These are phyloP conservation scores for Platalea minor DNA, from an alignment of 2,797 vertebrate genomes.

Conservation along the genomic window DNA sequence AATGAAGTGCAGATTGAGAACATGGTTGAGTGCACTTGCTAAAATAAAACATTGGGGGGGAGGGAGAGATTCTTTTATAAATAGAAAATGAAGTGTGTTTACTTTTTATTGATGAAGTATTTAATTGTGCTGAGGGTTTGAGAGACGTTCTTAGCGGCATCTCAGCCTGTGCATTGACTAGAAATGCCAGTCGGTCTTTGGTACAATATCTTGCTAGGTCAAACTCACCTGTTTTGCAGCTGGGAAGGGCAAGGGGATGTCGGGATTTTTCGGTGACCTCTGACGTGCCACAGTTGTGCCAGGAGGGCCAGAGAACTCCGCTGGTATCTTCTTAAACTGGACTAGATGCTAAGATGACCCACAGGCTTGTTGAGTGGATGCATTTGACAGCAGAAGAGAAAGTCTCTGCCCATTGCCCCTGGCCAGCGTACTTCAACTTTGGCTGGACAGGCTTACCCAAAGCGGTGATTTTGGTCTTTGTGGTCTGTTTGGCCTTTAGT, in stretches of 20 bases:
- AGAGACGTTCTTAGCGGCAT: neutral
- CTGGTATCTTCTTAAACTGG: neutral
- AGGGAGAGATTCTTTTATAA: slow-evolving; percentile 52
- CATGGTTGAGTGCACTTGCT: slow-evolving; percentile 70
- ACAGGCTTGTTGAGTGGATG: neutral
- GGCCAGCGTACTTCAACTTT: neutral
- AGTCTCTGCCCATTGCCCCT: neutral
- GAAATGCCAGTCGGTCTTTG: neutral
- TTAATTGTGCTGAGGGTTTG: slow-evolving; percentile 41
- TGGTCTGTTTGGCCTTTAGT: neutral
- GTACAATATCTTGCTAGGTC: neutral
- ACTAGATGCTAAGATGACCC: neutral
- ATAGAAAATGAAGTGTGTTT: slow-evolving; percentile 65
- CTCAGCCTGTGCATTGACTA: neutral
- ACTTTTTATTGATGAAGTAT: slow-evolving; percentile 62
- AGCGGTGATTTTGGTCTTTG: neutral
- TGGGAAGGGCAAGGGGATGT: neutral
- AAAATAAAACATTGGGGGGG: slow-evolving; percentile 59
- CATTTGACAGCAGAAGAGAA: neutral
- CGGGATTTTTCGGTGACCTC: neutral
- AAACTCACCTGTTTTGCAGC: neutral
- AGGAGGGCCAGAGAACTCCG: neutral
- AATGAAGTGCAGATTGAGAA: slow-evolving; percentile 70
- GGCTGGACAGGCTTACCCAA: neutral
- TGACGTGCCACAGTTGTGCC: neutral